Base-by-base conservation (phyloP, 2,888 invertebrate genomes). In the Coleophora deauratella region DNA sequence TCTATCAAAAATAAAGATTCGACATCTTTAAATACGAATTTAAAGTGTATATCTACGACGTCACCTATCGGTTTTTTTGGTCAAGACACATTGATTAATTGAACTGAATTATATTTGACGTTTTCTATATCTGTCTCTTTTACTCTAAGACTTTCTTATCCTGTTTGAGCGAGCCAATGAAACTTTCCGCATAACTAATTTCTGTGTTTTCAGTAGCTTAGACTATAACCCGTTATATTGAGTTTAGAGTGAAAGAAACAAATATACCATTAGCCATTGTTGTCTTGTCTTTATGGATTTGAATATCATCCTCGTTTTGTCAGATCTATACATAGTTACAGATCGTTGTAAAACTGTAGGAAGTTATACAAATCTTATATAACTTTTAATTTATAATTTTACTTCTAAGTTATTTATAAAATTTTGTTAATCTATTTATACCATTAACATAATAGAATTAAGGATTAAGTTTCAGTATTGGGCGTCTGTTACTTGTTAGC, bases 281-380 rank as follows among this genome's bases (percentile, higher is more conserved):
- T 21, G 21, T 21, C 21, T 21, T 21, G 6, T 4, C 6, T 6
- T 3, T 21, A 21, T 10, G 35, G 39, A 51, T 54, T 55, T 54
- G 55, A 41, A 43, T 41, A 45, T 40, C 49, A 48, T 49, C 52
- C 53, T 46, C 45, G 50, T 50, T 51, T 33, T 38, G 46, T 37
- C 27, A 40, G 45, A 35, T 52, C 50, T 51, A 45, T 21, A 7
- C 1, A 30, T 13, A 30, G 21, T 6, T 21, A 39, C 44, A 57
- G 52, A 50, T 46, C 45, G 43, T 44, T 51, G 39, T 43, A 45
- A 45, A 44, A 52, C 49, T 42, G 32, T 37, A 48, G 52, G 56
- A 52, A 46, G 46, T 38, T 47, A 42, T 43, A 46, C 51, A 56
- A 56, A 57, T 57, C 47, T 46, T 41, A 42, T 21, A 21, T 6